These are phyloP conservation scores for Sardinella longiceps DNA, from an alignment of 2,797 vertebrate genomes.

Conservation along the genomic window DNA sequence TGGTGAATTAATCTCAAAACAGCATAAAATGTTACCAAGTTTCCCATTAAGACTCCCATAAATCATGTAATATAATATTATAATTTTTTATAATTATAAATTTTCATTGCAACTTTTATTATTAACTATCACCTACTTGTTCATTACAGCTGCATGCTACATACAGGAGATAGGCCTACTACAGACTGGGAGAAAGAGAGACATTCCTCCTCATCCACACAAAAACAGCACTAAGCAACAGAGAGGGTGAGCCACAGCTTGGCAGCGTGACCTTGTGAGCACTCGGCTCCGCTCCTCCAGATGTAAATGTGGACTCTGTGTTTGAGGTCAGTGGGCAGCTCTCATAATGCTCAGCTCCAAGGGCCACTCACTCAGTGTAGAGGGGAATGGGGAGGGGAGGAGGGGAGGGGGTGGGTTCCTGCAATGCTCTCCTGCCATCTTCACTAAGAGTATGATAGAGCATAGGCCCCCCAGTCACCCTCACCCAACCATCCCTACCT, in stretches of 20 bases:
- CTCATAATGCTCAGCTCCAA: background rate
- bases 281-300: background rate
- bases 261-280: background rate
- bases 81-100: too few relatives aligned
- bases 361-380: background rate
- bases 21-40: too few relatives aligned
- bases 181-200: background rate
- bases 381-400: background rate
- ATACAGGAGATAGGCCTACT: background rate
- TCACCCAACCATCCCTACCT: too few relatives aligned
- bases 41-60: too few relatives aligned
- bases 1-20: too few relatives aligned
- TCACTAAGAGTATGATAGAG: background rate
- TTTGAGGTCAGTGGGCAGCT: constrained; percentile 9
- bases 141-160: background rate
- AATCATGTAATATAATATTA: too few relatives aligned
- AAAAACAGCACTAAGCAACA: background rate
- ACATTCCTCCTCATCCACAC: background rate
- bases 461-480: background rate
- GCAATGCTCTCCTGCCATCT: background rate
- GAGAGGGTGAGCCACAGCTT: background rate
- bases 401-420: background rate
- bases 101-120: background rate
- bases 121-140: background rate
- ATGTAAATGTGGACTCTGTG: constrained; percentile 1